phyloP scores from a whole-genome alignment of 2,888 invertebrate genomes.

The Invenusta paracnida region DNA sequence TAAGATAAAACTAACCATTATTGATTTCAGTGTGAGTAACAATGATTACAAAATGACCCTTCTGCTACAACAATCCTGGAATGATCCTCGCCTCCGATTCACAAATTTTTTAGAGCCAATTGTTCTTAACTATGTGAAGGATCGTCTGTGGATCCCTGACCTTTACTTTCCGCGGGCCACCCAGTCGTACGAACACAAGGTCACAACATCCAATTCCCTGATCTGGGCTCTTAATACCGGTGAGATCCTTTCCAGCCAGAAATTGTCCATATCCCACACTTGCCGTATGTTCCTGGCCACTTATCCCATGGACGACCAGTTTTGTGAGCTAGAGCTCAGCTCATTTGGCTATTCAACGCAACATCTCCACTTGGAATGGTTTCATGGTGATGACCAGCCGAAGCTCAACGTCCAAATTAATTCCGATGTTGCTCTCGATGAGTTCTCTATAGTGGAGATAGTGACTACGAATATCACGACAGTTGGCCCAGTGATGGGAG shows the following conservation, averaged over 20 bases:
- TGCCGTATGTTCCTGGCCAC: conserved; percentile 36
- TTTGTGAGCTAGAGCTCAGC: conserved; percentile 33
- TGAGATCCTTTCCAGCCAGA: conserved; percentile 30
- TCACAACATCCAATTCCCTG: conserved; percentile 33
- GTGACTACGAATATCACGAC: conserved; percentile 19
- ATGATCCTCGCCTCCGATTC: conserved; percentile 31
- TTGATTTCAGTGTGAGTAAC: neutral
- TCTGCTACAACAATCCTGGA: conserved; percentile 37
- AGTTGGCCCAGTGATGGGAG: neutral
- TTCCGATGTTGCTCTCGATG: conserved; percentile 24
- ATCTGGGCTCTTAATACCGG: conserved; percentile 32
- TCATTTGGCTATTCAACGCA: conserved; percentile 32
- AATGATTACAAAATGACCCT: conserved; percentile 36
- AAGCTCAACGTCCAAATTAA: neutral
- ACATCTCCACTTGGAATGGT: conserved; percentile 37
- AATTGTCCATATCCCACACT: conserved; percentile 15
- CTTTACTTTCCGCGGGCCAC: conserved; percentile 36
- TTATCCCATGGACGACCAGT: conserved; percentile 42
- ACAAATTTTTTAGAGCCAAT: neutral
- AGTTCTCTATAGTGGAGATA: conserved; percentile 29
- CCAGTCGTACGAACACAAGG: neutral
- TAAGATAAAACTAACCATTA: neutral
- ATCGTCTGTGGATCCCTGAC: conserved; percentile 37
- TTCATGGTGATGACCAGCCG: neutral
- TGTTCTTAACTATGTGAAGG: conserved; percentile 35